Base-by-base conservation (phyloP, 2,797 vertebrate genomes). In the Pangasius macronema region DNA sequence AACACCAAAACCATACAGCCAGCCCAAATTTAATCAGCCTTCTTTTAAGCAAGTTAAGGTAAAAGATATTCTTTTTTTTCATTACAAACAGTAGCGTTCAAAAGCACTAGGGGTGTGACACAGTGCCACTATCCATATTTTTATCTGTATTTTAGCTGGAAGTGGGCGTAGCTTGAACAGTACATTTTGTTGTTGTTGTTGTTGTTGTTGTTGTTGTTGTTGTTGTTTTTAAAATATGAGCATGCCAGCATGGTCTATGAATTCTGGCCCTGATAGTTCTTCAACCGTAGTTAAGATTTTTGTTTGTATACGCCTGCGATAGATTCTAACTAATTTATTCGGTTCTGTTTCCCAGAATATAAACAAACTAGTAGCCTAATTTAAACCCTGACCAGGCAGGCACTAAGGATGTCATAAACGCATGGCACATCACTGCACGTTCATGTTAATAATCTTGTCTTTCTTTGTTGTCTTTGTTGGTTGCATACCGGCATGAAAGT, bases 1-100 rank as follows among this genome's bases (percentile, higher is more conserved):
- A 93, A 97, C 95, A 20, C 97, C 98, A 87, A 99, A 97, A 93
- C 98, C 98, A 94, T 99, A 99, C 93, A 94, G 96, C 88, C 97
- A 97, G 90, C 98, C 98, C 89, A 96, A 93, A 93, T 96, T 85
- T 89, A 95, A 94, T 3, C 96, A 95, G 83, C 91, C 96, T 33
- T 94, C 96, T 92, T 95, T 97, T 91, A 98, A 97, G 93, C 94
- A 95, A 33, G 94, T 97, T 72, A 98, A 98, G 97, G 98, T 99
- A 95, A 93, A 77, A 20, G 0, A 27, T 24, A 53, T 55, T 46
- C 3, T 75, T 77, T 20, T 46, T 85, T 20, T 30, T 27, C 2
- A 5, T 24, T 42, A n/a, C 10, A n/a, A 55, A 55, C 89, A 92
- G 91, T 80, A 65, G 27, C 1, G 4, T 59, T 80, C 10, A 36